A percentile compares a stretch with the other conserved stretches of the same genome.
Conservation (phyloP, 2,888 invertebrate species). For the Lasioglossum lativentre region DNA sequence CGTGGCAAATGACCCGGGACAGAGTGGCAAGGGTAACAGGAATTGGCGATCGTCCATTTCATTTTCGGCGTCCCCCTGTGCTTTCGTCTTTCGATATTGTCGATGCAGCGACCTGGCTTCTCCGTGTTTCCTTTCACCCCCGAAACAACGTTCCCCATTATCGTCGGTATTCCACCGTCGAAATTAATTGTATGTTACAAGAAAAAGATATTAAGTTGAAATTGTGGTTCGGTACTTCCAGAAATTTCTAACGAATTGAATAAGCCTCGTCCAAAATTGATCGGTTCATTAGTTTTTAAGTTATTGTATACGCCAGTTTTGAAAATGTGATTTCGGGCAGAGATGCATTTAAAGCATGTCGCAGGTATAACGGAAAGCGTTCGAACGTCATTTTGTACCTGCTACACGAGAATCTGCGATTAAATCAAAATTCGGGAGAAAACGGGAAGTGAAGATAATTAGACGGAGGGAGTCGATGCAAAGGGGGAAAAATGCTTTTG, state of each 20-base stretch:
- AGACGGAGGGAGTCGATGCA: background rate
- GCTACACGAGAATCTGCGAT: no score
- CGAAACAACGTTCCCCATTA: conserved; percentile 10
- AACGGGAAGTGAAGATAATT: background rate
- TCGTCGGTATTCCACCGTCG: background rate
- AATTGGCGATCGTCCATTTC: conserved; percentile 63
- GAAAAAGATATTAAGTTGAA: no score
- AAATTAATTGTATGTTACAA: no score
- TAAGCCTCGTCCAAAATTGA: no score
- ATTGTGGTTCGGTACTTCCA: no score
- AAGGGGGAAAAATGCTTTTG: background rate
- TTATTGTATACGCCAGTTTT: no score
- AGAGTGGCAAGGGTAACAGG: conserved; percentile 17
- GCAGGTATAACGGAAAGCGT: no score
- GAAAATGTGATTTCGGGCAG: no score
- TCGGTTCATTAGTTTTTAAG: no score
- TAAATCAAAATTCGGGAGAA: background rate
- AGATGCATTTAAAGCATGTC: no score
- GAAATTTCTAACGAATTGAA: no score
- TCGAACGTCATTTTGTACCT: no score
- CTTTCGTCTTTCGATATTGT: conserved; percentile 24
- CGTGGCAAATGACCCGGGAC: conserved; percentile 42
- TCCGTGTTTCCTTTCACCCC: conserved; percentile 15
- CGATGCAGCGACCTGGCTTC: conserved; percentile 18
- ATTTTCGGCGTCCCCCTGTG: conserved; percentile 46